Evolutionary conservation across 2,797 vertebrate species (phyloP).

Genomic region (Aratinga solstitialis): DNA sequence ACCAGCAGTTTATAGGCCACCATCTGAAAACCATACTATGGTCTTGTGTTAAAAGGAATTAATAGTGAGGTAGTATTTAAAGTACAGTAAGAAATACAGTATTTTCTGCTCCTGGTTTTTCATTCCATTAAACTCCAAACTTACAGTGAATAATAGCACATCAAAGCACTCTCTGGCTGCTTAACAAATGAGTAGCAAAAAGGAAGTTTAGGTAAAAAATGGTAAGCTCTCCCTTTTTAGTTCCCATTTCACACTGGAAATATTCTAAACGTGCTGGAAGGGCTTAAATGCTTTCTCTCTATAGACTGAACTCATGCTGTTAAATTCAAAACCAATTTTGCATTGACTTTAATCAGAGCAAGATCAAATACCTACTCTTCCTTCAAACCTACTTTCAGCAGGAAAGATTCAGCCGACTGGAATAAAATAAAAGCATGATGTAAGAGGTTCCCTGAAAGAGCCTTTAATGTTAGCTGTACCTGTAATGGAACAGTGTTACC

Average conservation of each 20-base stretch:
- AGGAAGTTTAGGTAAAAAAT: background rate
- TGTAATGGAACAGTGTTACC: background rate
- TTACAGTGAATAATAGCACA: background rate
- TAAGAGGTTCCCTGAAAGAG: background rate
- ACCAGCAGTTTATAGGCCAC: background rate
- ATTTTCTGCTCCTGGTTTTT: background rate
- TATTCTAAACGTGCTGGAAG: conserved; percentile 10
- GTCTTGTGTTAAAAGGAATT: background rate
- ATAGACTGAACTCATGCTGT: background rate
- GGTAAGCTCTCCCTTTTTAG: background rate
- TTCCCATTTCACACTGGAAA: background rate
- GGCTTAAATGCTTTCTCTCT: background rate
- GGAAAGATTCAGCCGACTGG: background rate
- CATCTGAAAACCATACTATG: background rate
- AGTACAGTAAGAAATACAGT: background rate
- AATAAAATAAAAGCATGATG: background rate
- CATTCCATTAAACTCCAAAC: background rate
- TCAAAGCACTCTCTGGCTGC: background rate
- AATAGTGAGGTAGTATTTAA: background rate
- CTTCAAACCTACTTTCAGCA: conserved; percentile 22
- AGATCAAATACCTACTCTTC: conserved; percentile 31
- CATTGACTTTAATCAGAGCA: conserved; percentile 4
- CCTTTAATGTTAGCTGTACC: rapidly evolving
- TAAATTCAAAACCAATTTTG: conserved; percentile 18
- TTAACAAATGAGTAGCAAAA: background rate